These are phyloP conservation scores for Nomada fucata DNA, from an alignment of 2,888 invertebrate genomes.

Conservation along the genomic window DNA sequence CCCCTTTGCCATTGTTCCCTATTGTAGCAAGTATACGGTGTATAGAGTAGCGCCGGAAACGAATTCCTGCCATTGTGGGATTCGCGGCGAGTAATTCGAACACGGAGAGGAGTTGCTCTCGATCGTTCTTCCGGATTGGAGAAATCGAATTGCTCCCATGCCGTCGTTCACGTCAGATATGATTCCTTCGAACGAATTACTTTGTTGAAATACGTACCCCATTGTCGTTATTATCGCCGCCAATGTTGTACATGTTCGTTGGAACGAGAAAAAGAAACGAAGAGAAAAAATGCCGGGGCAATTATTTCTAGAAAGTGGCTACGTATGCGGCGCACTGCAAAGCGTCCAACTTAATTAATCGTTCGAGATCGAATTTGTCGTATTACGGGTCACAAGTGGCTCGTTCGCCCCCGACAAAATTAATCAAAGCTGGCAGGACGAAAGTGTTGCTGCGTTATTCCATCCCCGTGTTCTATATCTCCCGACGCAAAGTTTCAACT, in stretches of 20 bases:
- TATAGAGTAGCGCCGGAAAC: conserved; percentile 58
- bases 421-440: neutral
- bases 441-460: conserved; percentile 23
- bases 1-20: conserved; percentile 65
- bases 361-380: neutral
- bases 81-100: conserved; percentile 67
- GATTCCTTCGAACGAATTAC: neutral
- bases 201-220: neutral
- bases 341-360: no score
- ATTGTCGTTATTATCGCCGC: neutral
- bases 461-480: conserved; percentile 51
- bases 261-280: neutral
- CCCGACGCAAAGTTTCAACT: conserved; percentile 56
- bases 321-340: no score
- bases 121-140: conserved; percentile 64
- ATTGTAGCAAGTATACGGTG: conserved; percentile 63
- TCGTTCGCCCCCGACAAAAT: no score
- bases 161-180: neutral
- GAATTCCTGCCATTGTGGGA: conserved; percentile 70
- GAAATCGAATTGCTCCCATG: conserved; percentile 52
- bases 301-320: no score
- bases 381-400: no score
- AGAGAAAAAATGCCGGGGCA: neutral
- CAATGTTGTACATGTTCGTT: neutral
- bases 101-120: conserved; percentile 49